Conservation (phyloP, 2,113 vertebrate genomes). For the Alligator sinensis region DNA sequence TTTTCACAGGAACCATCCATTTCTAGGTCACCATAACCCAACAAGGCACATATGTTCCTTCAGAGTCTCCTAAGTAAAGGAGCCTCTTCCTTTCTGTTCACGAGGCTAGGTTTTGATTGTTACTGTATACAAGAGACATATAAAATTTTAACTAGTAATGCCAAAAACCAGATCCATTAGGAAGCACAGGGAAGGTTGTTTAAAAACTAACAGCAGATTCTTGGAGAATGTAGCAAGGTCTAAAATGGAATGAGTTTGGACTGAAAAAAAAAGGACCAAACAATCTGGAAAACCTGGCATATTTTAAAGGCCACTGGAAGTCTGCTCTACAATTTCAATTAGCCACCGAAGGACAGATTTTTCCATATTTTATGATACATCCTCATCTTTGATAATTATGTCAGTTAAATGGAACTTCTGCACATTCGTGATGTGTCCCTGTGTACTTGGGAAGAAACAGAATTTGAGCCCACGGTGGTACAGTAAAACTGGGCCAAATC, state of each 20-base stretch:
- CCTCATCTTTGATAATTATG: background rate
- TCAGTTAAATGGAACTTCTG: background rate
- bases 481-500: background rate
- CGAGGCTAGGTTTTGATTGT: background rate
- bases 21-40: background rate
- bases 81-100: constrained; percentile 10
- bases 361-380: background rate
- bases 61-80: background rate
- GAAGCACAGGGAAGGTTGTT: constrained; percentile 8
- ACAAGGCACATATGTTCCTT: background rate
- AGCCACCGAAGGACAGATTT: too few relatives aligned
- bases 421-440: background rate
- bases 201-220: background rate
- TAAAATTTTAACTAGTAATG: constrained; percentile 49
- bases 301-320: constrained; percentile 60
- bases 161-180: constrained; percentile 53
- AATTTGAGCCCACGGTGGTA: background rate
- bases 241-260: constrained; percentile 32
- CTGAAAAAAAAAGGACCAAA: constrained; percentile 49
- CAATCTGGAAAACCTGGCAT: constrained; percentile 21
- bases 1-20: constrained; percentile 12
- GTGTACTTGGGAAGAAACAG: background rate
- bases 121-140: constrained; percentile 27
- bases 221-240: background rate
- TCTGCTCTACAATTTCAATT: constrained; percentile 8